Evolutionary conservation across 2,113 vertebrate species (phyloP).

Genomic region (Todiramphus chloris): DNA sequence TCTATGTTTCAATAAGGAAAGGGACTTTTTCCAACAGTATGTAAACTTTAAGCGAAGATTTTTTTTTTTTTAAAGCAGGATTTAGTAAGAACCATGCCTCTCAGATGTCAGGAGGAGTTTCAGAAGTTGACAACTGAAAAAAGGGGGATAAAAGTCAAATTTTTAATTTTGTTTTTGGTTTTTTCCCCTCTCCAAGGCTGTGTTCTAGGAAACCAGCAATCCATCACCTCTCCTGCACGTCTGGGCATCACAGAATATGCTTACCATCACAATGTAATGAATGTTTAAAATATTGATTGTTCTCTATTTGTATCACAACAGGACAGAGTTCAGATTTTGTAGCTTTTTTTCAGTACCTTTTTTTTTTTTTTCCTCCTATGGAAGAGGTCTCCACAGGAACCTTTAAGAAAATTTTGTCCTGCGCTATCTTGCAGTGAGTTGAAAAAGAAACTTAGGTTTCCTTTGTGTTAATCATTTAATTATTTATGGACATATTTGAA

Average conservation of each 20-base stretch:
- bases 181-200: background rate
- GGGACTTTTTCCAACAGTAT: background rate
- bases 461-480: background rate
- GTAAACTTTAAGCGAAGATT: background rate
- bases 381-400: background rate
- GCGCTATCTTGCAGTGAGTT: background rate
- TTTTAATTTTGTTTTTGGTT: background rate
- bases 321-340: background rate
- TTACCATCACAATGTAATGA: background rate
- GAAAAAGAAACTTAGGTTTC: background rate
- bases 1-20: background rate
- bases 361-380: background rate
- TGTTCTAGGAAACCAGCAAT: background rate
- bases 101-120: background rate
- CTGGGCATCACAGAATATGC: background rate
- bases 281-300: background rate
- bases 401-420: background rate
- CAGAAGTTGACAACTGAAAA: background rate
- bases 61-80: background rate
- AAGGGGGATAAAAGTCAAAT: background rate
- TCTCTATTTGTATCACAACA: background rate
- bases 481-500: background rate
- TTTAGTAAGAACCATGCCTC: background rate
- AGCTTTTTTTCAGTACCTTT: background rate
- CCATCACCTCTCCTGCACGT: background rate